phyloP scores from a whole-genome alignment of 1,140 invertebrate species.

The Solen grandis region DNA sequence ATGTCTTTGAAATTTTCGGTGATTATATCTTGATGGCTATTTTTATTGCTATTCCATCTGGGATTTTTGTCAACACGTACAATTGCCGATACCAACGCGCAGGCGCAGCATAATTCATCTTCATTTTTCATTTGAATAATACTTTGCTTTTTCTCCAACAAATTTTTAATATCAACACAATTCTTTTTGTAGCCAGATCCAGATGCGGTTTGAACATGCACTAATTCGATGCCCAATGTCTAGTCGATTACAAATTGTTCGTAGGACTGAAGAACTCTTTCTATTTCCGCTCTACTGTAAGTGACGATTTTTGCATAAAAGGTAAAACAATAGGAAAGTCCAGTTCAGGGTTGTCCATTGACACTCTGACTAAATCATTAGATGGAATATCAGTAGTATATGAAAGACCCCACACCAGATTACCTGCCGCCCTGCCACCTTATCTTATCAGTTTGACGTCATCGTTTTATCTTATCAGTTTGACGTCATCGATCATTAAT shows the following conservation, averaged over 20 bases:
- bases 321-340: too few species aligned
- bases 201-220: slow-evolving; percentile 32
- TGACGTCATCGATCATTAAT: too few species aligned
- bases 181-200: slow-evolving; percentile 12
- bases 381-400: too few species aligned
- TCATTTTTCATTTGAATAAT: too few species aligned
- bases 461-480: too few species aligned
- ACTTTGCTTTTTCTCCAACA: slow-evolving; percentile 41
- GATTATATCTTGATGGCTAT: too few species aligned
- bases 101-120: slow-evolving; percentile 47
- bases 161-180: slow-evolving; percentile 28
- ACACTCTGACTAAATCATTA: too few species aligned
- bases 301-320: slow-evolving; percentile 44
- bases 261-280: too few species aligned
- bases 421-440: slow-evolving; percentile 18
- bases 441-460: too few species aligned
- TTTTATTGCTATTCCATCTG: slow-evolving; percentile 30
- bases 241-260: slow-evolving; percentile 51
- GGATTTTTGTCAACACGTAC: slow-evolving; percentile 7
- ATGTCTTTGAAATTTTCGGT: too few species aligned
- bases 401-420: too few species aligned
- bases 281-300: slow-evolving; percentile 53
- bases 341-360: slow-evolving; percentile 42
- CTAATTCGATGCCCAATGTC: slow-evolving; percentile 45
- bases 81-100: slow-evolving; percentile 53